Conservation (phyloP, 2,113 vertebrate species). For the Notarius quadriscutis region DNA sequence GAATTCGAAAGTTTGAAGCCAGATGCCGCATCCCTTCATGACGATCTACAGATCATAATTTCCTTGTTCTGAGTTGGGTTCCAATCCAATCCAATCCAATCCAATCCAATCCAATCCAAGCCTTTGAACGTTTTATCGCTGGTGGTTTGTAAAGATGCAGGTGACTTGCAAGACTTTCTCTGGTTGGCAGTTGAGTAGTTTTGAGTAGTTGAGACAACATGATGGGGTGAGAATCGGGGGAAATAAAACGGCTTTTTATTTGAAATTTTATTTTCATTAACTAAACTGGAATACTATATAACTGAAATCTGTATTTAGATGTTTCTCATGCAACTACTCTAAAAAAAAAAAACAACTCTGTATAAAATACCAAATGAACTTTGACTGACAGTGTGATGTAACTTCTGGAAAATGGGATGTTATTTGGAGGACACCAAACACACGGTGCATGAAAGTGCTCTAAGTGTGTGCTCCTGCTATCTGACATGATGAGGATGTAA, state of each 20-base stretch:
- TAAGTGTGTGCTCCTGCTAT: slow-evolving; percentile 38
- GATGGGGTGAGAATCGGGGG: not conserved
- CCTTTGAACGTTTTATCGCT: not conserved
- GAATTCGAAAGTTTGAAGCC: not conserved
- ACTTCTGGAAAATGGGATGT: slow-evolving; percentile 16
- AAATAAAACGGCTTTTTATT: not conserved
- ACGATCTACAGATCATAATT: not conserved
- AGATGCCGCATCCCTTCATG: not conserved
- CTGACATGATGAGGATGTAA: slow-evolving; percentile 46
- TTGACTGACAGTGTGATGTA: slow-evolving; percentile 38
- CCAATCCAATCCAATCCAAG: not conserved
- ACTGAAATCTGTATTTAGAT: slow-evolving; percentile 6
- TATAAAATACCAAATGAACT: slow-evolving; percentile 6
- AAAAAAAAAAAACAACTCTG: not conserved
- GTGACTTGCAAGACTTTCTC: not conserved
- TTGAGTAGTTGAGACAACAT: not conserved
- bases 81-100: too few relatives aligned
- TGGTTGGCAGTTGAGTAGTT: not conserved
- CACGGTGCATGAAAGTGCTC: slow-evolving; percentile 4
- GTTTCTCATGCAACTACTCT: not conserved
- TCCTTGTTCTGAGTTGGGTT: not conserved
- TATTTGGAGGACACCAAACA: slow-evolving; percentile 32
- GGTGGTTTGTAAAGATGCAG: not conserved
- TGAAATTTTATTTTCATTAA: not conserved
- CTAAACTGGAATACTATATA: slow-evolving; percentile 7